Conservation (phyloP, 1,140 invertebrate species). For the Cydia fagiglandana region DNA sequence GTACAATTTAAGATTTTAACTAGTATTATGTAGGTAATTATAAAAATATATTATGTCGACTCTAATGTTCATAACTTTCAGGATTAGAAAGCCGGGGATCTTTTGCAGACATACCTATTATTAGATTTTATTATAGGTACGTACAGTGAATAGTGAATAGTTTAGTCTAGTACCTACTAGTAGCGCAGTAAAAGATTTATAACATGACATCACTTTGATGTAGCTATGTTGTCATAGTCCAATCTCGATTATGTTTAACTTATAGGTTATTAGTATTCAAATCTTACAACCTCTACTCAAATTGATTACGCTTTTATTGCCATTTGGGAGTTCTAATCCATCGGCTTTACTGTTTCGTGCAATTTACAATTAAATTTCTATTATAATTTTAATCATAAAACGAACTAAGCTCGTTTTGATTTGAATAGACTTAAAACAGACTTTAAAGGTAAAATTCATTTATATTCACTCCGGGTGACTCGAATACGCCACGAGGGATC, state of each 20-base stretch:
- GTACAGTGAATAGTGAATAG: too few species aligned
- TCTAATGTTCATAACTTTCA: too few species aligned
- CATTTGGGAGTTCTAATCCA: conserved; percentile 15
- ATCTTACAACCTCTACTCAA: conserved; percentile 8
- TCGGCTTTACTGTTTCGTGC: conserved; percentile 14
- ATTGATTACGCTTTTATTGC: conserved; percentile 27
- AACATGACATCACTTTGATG: background rate
- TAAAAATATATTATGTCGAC: too few species aligned
- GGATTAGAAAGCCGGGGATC: too few species aligned
- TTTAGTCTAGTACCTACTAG: too few species aligned
- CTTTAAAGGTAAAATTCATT: conserved; percentile 50
- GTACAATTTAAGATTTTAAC: too few species aligned
- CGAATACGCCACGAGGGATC: conserved; percentile 33
- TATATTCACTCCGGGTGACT: conserved; percentile 50
- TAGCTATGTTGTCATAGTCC: conserved; percentile 5
- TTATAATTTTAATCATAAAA: conserved; percentile 47
- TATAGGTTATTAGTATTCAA: conserved; percentile 26
- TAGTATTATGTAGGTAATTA: too few species aligned
- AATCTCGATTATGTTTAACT: conserved; percentile 15
- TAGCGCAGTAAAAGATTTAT: too few species aligned
- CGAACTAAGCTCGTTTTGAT: conserved; percentile 39
- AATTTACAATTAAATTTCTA: conserved; percentile 26
- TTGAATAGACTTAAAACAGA: conserved; percentile 40
- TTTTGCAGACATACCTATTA: too few species aligned
- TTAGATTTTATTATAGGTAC: too few species aligned